Percentiles rank a stretch among this genome's conserved stretches.
phyloP scores from a whole-genome alignment of 92 coral and sea anemone species.

The Desmophyllum pertusum region DNA sequence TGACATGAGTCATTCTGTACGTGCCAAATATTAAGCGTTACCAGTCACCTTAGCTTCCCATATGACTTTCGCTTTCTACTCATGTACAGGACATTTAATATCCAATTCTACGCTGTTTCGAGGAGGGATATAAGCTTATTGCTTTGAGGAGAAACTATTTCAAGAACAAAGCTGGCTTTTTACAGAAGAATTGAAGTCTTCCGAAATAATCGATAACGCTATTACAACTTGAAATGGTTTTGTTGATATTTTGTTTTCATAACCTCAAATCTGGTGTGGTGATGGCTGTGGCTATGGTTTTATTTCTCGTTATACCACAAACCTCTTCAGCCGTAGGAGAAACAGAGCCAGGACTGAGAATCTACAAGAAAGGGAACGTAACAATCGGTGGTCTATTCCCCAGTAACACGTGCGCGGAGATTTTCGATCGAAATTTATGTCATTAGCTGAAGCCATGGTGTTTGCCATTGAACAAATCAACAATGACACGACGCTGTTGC shows the following conservation, averaged over 20 bases:
- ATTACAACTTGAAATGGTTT: background rate
- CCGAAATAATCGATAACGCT: background rate
- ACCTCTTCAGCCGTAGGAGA: background rate
- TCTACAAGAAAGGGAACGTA: constrained; percentile 68
- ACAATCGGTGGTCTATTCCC: constrained; percentile 91
- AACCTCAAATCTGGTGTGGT: background rate
- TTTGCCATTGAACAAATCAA: constrained; percentile 86
- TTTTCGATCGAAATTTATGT: constrained; percentile 66
- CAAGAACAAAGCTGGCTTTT: background rate
- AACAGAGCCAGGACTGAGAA: constrained; percentile 19
- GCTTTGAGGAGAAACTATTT: background rate
- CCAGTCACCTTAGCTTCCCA: background rate
- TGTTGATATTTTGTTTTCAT: constrained; percentile 3
- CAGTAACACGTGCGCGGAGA: constrained; percentile 67
- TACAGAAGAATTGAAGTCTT: background rate
- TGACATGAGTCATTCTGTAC: background rate
- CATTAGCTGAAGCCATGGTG: constrained; percentile 88
- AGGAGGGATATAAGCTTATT: background rate
- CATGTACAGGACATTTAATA: constrained; percentile 3
- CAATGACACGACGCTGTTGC: constrained; percentile 58
- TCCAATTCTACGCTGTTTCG: background rate
- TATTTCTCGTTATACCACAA: background rate
- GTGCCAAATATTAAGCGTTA: constrained; percentile 12
- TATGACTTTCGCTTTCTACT: background rate
- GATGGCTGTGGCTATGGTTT: background rate